These are phyloP conservation scores for Lipotes vexillifer DNA, from an alignment of 2,113 vertebrate genomes.

Conservation along the genomic window DNA sequence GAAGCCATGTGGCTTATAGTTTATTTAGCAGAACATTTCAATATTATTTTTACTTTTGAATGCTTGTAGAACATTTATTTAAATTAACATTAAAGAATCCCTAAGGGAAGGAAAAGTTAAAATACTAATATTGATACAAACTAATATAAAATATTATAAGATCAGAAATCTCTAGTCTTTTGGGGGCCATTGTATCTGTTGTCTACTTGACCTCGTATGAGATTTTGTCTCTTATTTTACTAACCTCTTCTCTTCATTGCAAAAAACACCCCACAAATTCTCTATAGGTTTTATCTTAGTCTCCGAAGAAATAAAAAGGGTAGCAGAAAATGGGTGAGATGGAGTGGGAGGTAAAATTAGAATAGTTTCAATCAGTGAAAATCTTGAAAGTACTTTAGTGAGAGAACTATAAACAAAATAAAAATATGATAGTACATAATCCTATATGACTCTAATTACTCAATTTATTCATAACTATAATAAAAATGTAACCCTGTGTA, in stretches of 20 bases:
- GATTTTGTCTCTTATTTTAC: not conserved
- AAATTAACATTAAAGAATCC: not conserved
- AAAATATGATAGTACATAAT: not conserved
- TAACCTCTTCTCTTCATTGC: not conserved
- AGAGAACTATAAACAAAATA: not conserved
- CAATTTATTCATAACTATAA: slow-evolving; percentile 43
- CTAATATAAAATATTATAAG: not conserved
- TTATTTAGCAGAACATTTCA: slow-evolving; percentile 58
- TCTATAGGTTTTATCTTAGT: not conserved
- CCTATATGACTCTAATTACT: not conserved
- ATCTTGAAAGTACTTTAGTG: slow-evolving; percentile 18
- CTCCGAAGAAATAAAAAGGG: not conserved
- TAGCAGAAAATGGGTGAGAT: not conserved
- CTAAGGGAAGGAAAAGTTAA: slow-evolving; percentile 24
- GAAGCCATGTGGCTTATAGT: slow-evolving; percentile 56
- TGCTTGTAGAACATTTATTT: slow-evolving; percentile 55
- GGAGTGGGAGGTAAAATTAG: not conserved
- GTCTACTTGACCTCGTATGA: not conserved
- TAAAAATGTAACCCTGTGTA: slow-evolving; percentile 34
- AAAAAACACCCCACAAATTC: not conserved
- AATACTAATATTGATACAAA: not conserved
- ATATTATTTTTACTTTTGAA: slow-evolving; percentile 56
- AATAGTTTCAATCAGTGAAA: slow-evolving; percentile 4
- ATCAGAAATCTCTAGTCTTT: not conserved
- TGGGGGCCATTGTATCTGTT: not conserved